Conservation (phyloP, 2,888 invertebrate species). For the Ganaspis brasiliensis region DNA sequence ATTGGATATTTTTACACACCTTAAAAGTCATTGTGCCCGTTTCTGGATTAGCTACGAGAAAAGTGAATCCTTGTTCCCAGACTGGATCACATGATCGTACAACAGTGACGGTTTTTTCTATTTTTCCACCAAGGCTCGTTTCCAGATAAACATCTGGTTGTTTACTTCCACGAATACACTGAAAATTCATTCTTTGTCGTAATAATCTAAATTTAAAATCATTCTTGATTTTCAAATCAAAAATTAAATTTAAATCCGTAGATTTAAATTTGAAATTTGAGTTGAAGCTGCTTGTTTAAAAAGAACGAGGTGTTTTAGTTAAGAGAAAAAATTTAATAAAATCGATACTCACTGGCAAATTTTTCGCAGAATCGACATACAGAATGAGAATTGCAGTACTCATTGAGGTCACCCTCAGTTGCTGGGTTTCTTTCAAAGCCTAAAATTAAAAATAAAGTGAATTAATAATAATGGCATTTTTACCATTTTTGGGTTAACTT, state of each 20-base stretch:
- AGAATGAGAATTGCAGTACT: conserved; percentile 91
- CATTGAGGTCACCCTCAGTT: conserved; percentile 88
- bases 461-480: too few species aligned
- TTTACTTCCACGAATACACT: conserved; percentile 77
- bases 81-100: conserved; percentile 94
- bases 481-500: too few species aligned
- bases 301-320: background rate
- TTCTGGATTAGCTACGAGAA: conserved; percentile 95
- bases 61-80: conserved; percentile 97
- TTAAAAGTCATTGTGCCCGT: conserved; percentile 92
- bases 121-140: conserved; percentile 90
- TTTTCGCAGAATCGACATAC: conserved; percentile 95
- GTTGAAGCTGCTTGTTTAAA: too few species aligned
- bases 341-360: conserved; percentile 90
- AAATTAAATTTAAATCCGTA: background rate
- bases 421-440: conserved; percentile 89
- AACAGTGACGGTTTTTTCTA: conserved; percentile 87
- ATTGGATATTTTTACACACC: conserved; percentile 81
- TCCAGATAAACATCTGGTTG: conserved; percentile 93
- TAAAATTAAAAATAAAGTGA: conserved; percentile 78
- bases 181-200: background rate
- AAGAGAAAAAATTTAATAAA: too few species aligned
- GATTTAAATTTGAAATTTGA: conserved; percentile 21
- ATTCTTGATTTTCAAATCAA: too few species aligned
- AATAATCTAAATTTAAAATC: too few species aligned